Conservation (phyloP, 2,888 invertebrate genomes). For the Hirtodrosophila histrioides region DNA sequence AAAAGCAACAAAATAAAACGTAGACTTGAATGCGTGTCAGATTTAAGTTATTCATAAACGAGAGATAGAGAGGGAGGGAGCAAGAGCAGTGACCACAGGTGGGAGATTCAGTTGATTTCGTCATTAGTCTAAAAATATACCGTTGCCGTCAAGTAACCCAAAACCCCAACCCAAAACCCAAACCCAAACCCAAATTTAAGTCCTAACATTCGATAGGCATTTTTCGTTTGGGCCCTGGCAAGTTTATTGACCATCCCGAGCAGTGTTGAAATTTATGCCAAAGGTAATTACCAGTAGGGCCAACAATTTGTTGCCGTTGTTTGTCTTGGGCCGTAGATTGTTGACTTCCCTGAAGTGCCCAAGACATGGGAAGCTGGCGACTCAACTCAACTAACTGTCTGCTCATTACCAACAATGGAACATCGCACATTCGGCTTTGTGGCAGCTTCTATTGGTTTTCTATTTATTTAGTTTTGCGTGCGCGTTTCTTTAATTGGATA, state of each 20-base stretch:
- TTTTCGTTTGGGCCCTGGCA: conserved; percentile 26
- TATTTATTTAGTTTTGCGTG: conserved; percentile 66
- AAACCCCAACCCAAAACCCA: conserved; percentile 4
- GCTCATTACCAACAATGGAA: conserved; percentile 37
- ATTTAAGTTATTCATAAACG: conserved; percentile 53
- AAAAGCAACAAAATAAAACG: conserved; percentile 22
- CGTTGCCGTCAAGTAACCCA: conserved; percentile 59
- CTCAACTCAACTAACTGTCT: neutral
- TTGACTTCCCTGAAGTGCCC: conserved; percentile 17
- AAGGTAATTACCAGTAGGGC: conserved; percentile 55
- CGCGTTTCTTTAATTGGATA: conserved; percentile 62
- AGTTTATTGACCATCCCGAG: conserved; percentile 72
- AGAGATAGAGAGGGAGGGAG: conserved; percentile 1
- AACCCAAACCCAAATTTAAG: neutral
- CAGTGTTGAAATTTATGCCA: conserved; percentile 68
- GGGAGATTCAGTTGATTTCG: conserved; percentile 56
- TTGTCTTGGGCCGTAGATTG: conserved; percentile 33
- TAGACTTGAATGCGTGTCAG: conserved; percentile 57
- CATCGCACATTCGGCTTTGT: conserved; percentile 22
- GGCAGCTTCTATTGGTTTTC: conserved; percentile 40
- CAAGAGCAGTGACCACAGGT: conserved; percentile 21
- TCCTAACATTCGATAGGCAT: conserved; percentile 25
- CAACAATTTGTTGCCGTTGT: conserved; percentile 50
- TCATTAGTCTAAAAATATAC: conserved; percentile 68
- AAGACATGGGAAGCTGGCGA: conserved; percentile 31